These are phyloP conservation scores for Brevimyrus niger DNA, from an alignment of 2,113 vertebrate genomes.

Conservation along the genomic window DNA sequence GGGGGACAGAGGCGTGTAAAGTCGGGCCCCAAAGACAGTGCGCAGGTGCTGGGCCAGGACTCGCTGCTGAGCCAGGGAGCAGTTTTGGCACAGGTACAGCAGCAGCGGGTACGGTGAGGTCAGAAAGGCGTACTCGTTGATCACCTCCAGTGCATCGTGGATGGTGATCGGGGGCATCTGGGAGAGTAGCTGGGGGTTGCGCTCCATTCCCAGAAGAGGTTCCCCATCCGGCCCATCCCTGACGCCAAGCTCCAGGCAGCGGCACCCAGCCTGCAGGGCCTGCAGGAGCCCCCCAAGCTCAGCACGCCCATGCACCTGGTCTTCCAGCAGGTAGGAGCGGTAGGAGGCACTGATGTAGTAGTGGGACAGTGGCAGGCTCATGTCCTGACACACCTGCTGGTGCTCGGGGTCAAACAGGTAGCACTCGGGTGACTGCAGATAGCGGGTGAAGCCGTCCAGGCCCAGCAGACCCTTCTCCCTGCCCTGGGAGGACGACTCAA, in stretches of 20 bases:
- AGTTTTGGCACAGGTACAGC: constrained; percentile 85
- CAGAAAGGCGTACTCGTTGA: constrained; percentile 86
- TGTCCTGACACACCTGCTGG: constrained; percentile 85
- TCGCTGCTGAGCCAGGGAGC: constrained; percentile 78
- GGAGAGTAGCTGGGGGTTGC: constrained; percentile 51
- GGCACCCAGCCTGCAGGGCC: constrained; percentile 81
- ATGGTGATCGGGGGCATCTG: constrained; percentile 66
- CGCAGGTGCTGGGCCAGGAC: constrained; percentile 79
- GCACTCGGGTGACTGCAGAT: constrained; percentile 87
- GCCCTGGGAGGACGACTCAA: constrained; percentile 82
- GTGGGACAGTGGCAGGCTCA: constrained; percentile 89
- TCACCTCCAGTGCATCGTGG: constrained; percentile 79
- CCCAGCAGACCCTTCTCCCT: constrained; percentile 79
- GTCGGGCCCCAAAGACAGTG: constrained; percentile 73
- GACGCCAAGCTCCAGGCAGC: constrained; percentile 87
- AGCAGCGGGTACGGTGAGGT: constrained; percentile 87
- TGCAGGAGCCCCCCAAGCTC: constrained; percentile 83
- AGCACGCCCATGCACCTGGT: constrained; percentile 82
- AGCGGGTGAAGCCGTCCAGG: constrained; percentile 88
- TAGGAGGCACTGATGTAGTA: constrained; percentile 95
- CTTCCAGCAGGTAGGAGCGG: constrained; percentile 88
- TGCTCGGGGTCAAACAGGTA: constrained; percentile 91
- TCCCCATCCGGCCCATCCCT: constrained; percentile 86
- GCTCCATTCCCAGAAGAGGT: constrained; percentile 83
- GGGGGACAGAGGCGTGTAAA: constrained; percentile 70